Base-by-base conservation (phyloP, 2,888 invertebrate species). In the Glaucopsyche alexis region DNA sequence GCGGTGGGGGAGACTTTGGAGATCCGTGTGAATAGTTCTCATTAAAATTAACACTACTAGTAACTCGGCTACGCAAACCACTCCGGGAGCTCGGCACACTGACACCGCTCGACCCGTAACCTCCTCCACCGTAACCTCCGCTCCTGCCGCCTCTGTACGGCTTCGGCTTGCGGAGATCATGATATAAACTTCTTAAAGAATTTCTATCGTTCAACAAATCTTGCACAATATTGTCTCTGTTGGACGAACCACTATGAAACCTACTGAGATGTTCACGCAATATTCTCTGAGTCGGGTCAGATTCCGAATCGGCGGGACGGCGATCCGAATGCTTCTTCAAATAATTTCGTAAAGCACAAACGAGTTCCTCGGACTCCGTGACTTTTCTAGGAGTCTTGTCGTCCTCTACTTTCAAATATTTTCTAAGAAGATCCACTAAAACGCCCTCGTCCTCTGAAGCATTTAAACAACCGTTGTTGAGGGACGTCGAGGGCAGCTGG, bases 161-260 rank as follows among this genome's bases (percentile, higher is more conserved):
- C 79, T 95, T 94, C 42, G 96, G 94, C 81, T 95, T 95, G 77
- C 96, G 93, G 78, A 96, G 89, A 81, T 96, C 96, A 82, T 96
- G 95, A 82, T 96, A 96, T 47, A 96, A 89, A 84, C 94, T 95
- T 84, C 96, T 96, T 72, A 97, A 88, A 42, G 96, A 91, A 81
- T 95, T 95, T 79, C 96, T 94, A 84, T 97, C 95, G 11, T 95
- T 95, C 72, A 97, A 87, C 71, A 97, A 91, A 80, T 96, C 95
- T 72, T 95, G 95, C 78, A 96, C 95, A 74, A 96, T 95, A 84
- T 94, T 94, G 77, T 96, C 95, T 74, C 95, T 93, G 80, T 94
- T 95, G 0, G 94, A 90, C 14, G 95, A 94, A 78, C 95, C 94
- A 77, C 94, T 93, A 82, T 95, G 96, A 81, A 96, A 95, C 76